Percentiles rank a stretch among this genome's conserved stretches.
Evolutionary conservation across 1,140 invertebrate species (phyloP).

Genomic region (Heterodera schachtii): DNA sequence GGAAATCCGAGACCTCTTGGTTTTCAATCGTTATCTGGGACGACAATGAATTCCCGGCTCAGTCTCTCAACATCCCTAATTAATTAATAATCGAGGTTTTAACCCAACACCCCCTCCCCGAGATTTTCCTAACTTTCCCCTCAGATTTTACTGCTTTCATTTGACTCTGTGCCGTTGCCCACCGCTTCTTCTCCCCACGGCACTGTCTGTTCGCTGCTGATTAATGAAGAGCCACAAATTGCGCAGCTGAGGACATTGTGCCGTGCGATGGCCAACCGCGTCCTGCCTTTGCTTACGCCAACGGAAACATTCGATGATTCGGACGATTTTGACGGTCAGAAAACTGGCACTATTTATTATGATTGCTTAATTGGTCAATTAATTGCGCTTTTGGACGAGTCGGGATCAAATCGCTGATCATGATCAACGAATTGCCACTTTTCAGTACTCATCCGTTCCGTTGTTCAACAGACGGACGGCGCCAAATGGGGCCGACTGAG

Average conservation of each 20-base stretch:
- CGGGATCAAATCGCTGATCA: no score
- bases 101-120: no score
- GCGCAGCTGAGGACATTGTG: not conserved
- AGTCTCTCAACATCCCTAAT: no score
- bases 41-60: no score
- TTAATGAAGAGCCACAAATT: not conserved
- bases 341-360: no score
- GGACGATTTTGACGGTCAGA: not conserved
- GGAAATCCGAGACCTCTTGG: no score
- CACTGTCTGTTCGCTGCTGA: not conserved
- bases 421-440: not conserved
- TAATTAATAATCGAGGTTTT: no score
- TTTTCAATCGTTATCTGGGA: no score
- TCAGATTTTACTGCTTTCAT: not conserved
- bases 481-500: not conserved
- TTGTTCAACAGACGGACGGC: not conserved
- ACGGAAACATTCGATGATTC: not conserved
- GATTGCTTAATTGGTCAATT: no score
- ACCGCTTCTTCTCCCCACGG: no score
- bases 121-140: no score
- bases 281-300: not conserved
- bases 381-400: no score
- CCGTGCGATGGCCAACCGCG: not conserved
- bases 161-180: not conserved
- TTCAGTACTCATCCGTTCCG: not conserved